Evolutionary conservation across 2,797 vertebrate species (phyloP).

Genomic region (Pogonophryne albipinna): DNA sequence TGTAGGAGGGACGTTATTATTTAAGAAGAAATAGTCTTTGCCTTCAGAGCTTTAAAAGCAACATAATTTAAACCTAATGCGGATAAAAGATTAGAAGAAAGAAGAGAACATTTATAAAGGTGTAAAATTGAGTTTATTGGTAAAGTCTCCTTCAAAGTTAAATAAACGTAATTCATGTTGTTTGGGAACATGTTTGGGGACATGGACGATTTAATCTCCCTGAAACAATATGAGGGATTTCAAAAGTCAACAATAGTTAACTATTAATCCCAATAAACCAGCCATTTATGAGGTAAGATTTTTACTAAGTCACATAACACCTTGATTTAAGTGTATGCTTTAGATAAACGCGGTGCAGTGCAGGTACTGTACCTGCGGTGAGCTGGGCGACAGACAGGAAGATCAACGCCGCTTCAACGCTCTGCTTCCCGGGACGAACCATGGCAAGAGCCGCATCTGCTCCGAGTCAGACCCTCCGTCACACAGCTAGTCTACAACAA

Average conservation of each 20-base stretch:
- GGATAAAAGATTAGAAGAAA: no score
- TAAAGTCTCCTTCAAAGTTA: neutral
- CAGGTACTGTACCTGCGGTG: conserved; percentile 77
- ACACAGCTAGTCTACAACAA: conserved; percentile 45
- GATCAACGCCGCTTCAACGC: conserved; percentile 80
- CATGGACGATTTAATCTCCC: neutral
- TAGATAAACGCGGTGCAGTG: neutral
- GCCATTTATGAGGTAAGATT: fast-evolving
- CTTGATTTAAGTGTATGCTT: neutral
- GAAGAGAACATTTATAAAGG: no score
- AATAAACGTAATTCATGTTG: neutral
- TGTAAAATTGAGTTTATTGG: no score
- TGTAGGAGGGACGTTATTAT: neutral
- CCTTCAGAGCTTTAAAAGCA: neutral
- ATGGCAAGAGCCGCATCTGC: conserved; percentile 81
- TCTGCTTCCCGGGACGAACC: conserved; percentile 76
- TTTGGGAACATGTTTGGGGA: neutral
- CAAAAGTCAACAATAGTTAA: neutral
- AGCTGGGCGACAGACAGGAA: conserved; percentile 80
- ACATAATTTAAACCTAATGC: no score
- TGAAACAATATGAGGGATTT: neutral
- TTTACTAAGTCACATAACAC: neutral
- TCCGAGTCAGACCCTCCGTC: conserved; percentile 49
- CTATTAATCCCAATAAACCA: neutral
- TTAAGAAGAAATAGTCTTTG: neutral